Evolutionary conservation across 2,797 vertebrate genomes (phyloP), one percentile per base, ranked within the genome.

Genomic region (Urosaurus nigricauda): DNA sequence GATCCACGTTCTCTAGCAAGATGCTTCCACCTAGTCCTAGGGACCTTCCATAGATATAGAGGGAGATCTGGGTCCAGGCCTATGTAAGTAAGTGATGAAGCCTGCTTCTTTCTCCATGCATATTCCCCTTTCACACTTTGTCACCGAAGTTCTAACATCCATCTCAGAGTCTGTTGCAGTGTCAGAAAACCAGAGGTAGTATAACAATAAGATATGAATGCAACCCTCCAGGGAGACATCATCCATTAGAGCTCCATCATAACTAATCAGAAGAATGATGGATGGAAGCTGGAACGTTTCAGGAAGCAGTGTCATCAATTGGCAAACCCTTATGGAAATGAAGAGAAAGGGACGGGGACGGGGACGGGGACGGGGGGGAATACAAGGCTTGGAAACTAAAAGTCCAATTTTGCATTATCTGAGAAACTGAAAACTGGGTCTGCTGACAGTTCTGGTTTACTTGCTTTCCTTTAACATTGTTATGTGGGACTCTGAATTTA

Each of bases 221-320:
- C 1, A 86, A 73, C 37, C 29, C 71, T 82, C 86, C 51, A 77
- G 82, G 60, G 86, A 82, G 47, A 40, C 13, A 68, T 80, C 47
- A 85, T 88, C 77, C 58, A 60, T 83, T 83, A 79, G 43, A 75
- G 79, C 8, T 56, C 74, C 65, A 65, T 79, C 71, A 89, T 68
- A 89, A 77, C 84, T 84, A 86, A 82, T 86, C 58, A 89, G 60
- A 82, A 47, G 81, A 68, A n/a, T 86, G 84, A 83, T 86, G 19
- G 79, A 89, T 65, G 37, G 78, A 77, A 82, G 79, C 26, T 70
- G 65, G 53, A 82, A 80, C 89, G 56, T 21, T 81, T 70, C 35
- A 85, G 86, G 47, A 82, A 35, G 37, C 90, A 37, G 51, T 63
- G 78, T 47, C 60, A 86, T 5, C 51, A 17, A 0, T 0, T 80